Evolutionary conservation across 2,888 invertebrate genomes (phyloP), one percentile per base, ranked within the genome.

Genomic region (Leucania comma): DNA sequence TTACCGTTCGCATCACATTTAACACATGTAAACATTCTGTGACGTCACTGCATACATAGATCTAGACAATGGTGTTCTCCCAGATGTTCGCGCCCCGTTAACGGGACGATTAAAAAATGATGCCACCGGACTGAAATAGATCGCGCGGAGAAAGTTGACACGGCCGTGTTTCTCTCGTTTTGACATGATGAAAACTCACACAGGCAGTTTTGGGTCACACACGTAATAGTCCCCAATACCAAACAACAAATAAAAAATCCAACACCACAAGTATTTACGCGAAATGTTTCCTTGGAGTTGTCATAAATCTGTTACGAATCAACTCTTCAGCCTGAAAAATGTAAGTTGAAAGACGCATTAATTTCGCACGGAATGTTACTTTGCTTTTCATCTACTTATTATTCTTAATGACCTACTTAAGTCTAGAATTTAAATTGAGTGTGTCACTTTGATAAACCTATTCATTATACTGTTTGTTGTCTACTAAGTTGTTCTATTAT

Each of bases 151-250:
- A 94, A 94, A 95, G 93, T 91, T 91, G 92, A 92, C 93, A 92
- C 91, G 89, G 78, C 89, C 87, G 86, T 87, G 88, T 89, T 90
- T 87, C 89, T 86, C 86, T 87, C 84, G 76, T 82, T 86, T 78
- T 91, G 91, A 91, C 93, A 91, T 75, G 90, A 89, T 88, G 90
- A 88, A 91, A 90, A 90, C 87, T 87, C 87, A 86, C 86, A 72
- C 82, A 88, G 93, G 93, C 94, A 93, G 92, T 95, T 95, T 94
- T 94, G 88, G 95, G 95, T 95, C 95, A 93, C 81, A 75, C 91
- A 81, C 87, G 88, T 87, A 90, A 91, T 90, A 91, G 89, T 92
- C 89, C 90, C 88, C 89, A 89, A 93, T 92, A 89, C 89, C 90
- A 75, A 88, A 88, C 86, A 88, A 90, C 89, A 88, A 86, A 88